phyloP scores from a whole-genome alignment of 2,113 vertebrate species.

The Brachionichthys hirsutus region DNA sequence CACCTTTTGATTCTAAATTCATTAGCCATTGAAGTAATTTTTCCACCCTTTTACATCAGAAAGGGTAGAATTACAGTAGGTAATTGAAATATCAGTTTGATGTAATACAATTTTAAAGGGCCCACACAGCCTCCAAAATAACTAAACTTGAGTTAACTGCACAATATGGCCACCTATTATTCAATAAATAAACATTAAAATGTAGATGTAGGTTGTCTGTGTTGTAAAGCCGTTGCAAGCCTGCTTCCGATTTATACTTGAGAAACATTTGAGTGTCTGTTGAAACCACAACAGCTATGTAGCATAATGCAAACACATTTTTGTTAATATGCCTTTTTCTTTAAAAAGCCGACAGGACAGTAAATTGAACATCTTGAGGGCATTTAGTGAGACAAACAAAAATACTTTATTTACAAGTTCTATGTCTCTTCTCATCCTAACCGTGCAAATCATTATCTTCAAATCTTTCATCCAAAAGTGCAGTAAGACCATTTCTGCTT shows the following conservation, averaged over 20 bases:
- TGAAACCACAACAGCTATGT: background rate
- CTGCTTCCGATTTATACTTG: no score
- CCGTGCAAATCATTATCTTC: slow-evolving; percentile 33
- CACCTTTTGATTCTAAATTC: no score
- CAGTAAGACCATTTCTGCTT: slow-evolving; percentile 20
- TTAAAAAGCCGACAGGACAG: background rate
- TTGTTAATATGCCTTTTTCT: background rate
- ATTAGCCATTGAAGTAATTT: no score
- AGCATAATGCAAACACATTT: background rate
- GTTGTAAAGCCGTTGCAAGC: background rate
- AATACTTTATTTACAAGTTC: slow-evolving; percentile 48
- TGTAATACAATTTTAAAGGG: no score
- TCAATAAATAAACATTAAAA: no score
- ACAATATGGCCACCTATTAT: no score
- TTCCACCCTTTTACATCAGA: no score
- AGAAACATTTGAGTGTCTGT: background rate
- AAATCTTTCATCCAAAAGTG: slow-evolving; percentile 21
- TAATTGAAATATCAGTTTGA: no score
- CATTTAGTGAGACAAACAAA: background rate
- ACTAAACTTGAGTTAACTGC: no score
- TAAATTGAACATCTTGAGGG: background rate
- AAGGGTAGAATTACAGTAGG: no score
- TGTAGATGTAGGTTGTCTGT: no score
- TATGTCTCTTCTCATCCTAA: slow-evolving; percentile 8
- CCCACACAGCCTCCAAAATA: no score